Conservation (phyloP, 2,797 vertebrate species). For the Lacerta agilis region DNA sequence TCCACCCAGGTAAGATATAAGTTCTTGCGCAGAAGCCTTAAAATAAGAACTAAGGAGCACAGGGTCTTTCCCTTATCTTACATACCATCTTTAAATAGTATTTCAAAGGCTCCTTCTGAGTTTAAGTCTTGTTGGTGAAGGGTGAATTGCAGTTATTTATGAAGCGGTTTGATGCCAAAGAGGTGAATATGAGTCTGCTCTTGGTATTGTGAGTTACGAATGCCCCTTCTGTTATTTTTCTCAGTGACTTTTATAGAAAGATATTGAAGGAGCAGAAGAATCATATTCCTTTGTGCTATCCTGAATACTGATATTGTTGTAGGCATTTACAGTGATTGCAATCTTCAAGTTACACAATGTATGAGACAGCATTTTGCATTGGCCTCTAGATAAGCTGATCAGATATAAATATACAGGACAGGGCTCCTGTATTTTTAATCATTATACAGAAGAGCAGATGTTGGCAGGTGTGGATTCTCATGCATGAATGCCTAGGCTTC, state of each 20-base stretch:
- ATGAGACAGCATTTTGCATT: neutral
- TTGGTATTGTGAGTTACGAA: slow-evolving; percentile 30
- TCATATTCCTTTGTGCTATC: slow-evolving; percentile 17
- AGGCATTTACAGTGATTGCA: neutral
- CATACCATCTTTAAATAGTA: slow-evolving; percentile 7
- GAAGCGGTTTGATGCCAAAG: slow-evolving; percentile 29
- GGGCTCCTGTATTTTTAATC: neutral
- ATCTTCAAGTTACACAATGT: slow-evolving; percentile 29
- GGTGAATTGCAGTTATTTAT: neutral
- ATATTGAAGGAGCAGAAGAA: slow-evolving; percentile 33
- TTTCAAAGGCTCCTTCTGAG: neutral
- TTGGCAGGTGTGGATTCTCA: neutral
- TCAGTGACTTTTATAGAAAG: neutral
- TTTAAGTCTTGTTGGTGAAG: neutral
- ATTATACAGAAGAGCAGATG: neutral
- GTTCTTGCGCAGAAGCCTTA: neutral
- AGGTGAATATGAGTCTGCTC: slow-evolving; percentile 38
- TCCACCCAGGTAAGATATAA: neutral
- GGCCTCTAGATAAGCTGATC: neutral
- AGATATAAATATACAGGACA: neutral
- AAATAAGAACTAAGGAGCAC: neutral
- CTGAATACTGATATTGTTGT: slow-evolving; percentile 12
- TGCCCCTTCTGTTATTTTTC: slow-evolving; percentile 1
- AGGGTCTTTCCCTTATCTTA: neutral
- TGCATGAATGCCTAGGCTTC: neutral